Conservation (phyloP, 2,113 vertebrate species). For the Oreochromis spilurus region DNA sequence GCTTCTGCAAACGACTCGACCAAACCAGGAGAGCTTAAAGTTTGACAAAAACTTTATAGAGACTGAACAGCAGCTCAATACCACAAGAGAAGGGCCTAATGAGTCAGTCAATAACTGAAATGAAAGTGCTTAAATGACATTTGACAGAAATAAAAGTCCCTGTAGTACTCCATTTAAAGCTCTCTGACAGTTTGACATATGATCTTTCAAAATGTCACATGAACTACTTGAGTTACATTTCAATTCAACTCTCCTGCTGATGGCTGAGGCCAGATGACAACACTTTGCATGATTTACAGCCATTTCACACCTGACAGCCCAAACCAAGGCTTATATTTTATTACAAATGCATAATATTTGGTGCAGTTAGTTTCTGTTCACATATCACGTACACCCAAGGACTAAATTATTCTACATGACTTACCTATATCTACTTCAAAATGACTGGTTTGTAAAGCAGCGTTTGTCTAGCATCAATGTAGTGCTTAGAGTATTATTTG, state of each 20-base stretch:
- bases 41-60: not conserved
- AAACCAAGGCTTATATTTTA: not conserved
- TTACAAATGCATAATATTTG: not conserved
- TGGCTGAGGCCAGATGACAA: not conserved
- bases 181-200: not conserved
- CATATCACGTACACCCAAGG: not conserved
- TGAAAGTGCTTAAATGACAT: not conserved
- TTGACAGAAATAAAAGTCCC: not conserved
- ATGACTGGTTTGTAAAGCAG: not conserved
- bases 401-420: not conserved
- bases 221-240: not conserved
- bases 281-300: not conserved
- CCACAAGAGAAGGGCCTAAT: not conserved
- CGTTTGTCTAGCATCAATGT: not conserved
- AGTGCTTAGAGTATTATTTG: not conserved
- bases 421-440: not conserved
- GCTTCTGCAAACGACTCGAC: not conserved
- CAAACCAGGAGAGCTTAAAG: not conserved
- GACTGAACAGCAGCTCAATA: not conserved
- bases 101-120: not conserved
- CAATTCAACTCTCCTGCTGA: not conserved
- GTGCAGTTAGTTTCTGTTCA: not conserved
- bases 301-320: not conserved
- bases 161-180: not conserved
- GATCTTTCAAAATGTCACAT: not conserved